Conservation (phyloP, 2,888 invertebrate species). For the Caenorhabditis imperialis region DNA sequence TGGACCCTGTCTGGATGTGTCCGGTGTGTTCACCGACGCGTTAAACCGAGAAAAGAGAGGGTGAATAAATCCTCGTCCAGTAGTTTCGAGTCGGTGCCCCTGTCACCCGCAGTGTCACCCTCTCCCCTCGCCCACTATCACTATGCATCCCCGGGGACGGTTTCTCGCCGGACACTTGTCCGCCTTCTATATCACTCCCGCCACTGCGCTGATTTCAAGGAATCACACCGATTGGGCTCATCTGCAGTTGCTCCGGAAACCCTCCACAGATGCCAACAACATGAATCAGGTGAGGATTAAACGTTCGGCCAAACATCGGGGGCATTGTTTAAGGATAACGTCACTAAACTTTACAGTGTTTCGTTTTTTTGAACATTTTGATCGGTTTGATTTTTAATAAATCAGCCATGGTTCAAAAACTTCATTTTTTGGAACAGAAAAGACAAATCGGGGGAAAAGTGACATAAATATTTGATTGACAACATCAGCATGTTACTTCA, state of each 20-base stretch:
- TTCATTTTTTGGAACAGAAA: too few relatives aligned
- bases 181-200: conserved; percentile 52
- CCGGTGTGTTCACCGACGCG: conserved; percentile 36
- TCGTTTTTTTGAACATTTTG: too few relatives aligned
- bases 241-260: conserved; percentile 31
- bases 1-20: neutral
- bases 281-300: conserved; percentile 54
- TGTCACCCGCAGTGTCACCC: neutral
- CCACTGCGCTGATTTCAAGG: conserved; percentile 48
- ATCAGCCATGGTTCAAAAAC: too few relatives aligned
- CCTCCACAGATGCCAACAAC: conserved; percentile 25
- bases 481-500: too few relatives aligned
- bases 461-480: too few relatives aligned
- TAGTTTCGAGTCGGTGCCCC: neutral
- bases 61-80: conserved; percentile 4
- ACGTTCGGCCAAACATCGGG: too few relatives aligned
- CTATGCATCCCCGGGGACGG: conserved; percentile 59
- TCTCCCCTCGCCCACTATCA: conserved; percentile 5
- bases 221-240: conserved; percentile 50
- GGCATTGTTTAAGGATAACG: too few relatives aligned
- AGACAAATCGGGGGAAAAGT: too few relatives aligned
- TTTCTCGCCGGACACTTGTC: conserved; percentile 57
- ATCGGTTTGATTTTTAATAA: too few relatives aligned
- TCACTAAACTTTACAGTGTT: too few relatives aligned
- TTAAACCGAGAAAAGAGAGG: conserved; percentile 13